phyloP scores from a whole-genome alignment of 2,113 vertebrate genomes.

The Podiceps cristatus region DNA sequence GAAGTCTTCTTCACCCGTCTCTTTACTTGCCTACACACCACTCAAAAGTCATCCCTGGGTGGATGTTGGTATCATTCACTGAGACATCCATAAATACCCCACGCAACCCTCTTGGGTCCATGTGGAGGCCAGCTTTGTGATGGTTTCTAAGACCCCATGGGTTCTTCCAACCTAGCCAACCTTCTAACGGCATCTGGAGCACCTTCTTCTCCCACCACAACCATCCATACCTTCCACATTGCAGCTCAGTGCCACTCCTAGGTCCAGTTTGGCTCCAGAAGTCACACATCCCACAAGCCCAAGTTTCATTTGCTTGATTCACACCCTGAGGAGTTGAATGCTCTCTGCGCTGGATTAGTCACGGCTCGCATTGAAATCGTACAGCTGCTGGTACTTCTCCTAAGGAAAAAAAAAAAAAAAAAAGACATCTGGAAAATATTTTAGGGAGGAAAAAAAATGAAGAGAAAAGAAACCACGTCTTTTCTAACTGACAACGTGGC shows the following conservation, averaged over 20 bases:
- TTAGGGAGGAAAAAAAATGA: conserved; percentile 14
- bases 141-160: background rate
- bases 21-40: background rate
- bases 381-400: conserved; percentile 55
- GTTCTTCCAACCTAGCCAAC: background rate
- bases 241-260: background rate
- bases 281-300: background rate
- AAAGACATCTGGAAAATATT: conserved; percentile 76
- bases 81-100: background rate
- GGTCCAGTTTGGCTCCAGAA: background rate
- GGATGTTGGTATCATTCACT: background rate
- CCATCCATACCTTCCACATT: accelerated
- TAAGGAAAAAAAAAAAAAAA: background rate
- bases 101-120: accelerated
- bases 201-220: background rate
- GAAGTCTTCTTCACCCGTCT: background rate
- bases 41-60: background rate
- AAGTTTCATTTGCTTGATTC: background rate
- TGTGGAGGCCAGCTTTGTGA: background rate
- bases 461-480: conserved; percentile 56
- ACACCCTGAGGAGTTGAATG: background rate
- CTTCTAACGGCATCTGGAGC: background rate
- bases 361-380: conserved; percentile 59
- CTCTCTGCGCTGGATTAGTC: conserved; percentile 67
- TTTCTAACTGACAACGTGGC: conserved; percentile 80